Evolutionary conservation across 1,140 invertebrate species (phyloP).

Genomic region (Gonioctena quinquepunctata): DNA sequence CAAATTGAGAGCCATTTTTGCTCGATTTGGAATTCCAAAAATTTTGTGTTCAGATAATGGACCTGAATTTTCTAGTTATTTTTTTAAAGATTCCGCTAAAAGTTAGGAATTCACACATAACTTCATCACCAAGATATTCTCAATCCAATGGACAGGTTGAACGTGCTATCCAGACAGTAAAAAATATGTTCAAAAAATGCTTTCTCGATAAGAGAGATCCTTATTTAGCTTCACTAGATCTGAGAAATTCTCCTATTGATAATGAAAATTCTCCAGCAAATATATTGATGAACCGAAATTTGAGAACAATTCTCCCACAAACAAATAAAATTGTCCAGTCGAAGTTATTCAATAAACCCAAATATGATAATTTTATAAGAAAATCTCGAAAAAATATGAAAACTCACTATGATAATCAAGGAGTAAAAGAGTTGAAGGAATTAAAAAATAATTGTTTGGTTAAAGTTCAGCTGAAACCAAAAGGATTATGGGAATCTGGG

Average conservation of each 20-base stretch:
- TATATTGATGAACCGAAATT: background rate
- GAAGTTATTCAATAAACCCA: background rate
- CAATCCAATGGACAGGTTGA: background rate
- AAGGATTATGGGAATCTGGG: background rate
- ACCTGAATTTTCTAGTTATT: conserved; percentile 44
- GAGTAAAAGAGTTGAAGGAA: background rate
- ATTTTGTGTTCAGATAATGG: conserved; percentile 52
- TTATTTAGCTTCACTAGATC: background rate
- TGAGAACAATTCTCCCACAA: background rate
- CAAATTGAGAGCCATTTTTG: conserved; percentile 37
- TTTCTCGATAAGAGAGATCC: background rate
- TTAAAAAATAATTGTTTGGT: background rate
- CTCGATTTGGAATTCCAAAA: conserved; percentile 48
- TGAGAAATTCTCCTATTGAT: background rate
- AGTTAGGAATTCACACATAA: background rate
- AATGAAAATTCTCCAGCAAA: background rate
- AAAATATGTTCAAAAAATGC: background rate
- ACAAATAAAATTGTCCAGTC: background rate
- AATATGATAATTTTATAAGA: background rate
- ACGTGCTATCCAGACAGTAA: background rate
- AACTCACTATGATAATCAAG: background rate
- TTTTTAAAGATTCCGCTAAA: background rate
- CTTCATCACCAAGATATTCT: background rate
- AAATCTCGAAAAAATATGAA: background rate
- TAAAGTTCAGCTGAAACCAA: background rate